Evolutionary conservation across 2,797 vertebrate species (phyloP).

Genomic region (Dendrocincla tyrannina): DNA sequence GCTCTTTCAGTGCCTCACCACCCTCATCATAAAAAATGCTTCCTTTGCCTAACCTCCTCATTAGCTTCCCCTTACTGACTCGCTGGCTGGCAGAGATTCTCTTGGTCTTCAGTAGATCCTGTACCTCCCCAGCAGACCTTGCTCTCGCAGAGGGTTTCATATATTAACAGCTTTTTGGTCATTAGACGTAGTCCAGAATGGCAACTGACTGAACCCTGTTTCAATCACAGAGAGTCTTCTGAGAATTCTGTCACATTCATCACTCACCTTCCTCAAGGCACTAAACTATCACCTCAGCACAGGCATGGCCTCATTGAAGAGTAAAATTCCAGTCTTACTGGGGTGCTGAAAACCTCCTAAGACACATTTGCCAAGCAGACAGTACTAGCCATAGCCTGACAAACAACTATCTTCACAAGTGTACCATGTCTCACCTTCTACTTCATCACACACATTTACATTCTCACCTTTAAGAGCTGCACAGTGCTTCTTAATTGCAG

Average conservation of each 20-base stretch:
- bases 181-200: neutral
- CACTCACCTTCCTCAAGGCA: neutral
- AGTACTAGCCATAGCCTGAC: neutral
- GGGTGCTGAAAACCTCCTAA: neutral
- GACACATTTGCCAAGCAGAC: neutral
- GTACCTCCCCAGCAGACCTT: neutral
- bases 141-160: neutral
- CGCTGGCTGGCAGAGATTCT: neutral
- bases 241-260: neutral
- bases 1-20: neutral
- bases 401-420: neutral
- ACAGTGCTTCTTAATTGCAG: constrained; percentile 93
- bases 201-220: neutral
- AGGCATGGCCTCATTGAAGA: neutral
- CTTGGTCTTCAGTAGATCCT: neutral
- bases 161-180: neutral
- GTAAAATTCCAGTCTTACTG: neutral
- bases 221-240: neutral
- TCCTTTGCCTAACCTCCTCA: neutral
- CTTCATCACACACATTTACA: neutral
- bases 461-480: constrained; percentile 88
- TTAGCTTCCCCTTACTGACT: neutral
- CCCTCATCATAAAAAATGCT: accelerated
- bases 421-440: neutral
- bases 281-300: neutral